These are phyloP conservation scores for Pitangus sulphuratus DNA, from an alignment of 2,797 vertebrate genomes.

Conservation along the genomic window DNA sequence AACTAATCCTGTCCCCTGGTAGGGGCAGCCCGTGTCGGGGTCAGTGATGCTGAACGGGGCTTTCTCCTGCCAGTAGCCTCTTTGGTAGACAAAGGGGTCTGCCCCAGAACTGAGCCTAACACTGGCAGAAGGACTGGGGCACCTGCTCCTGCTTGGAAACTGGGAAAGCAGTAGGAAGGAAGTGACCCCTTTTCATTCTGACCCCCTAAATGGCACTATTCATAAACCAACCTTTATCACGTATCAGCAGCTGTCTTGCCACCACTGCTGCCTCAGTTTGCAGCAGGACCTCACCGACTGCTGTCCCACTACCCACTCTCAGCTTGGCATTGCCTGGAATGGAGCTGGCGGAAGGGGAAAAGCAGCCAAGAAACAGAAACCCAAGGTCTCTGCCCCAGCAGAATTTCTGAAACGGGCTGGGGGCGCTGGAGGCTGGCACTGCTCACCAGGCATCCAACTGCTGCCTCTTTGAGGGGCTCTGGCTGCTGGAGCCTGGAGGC, in stretches of 20 bases:
- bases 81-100: neutral
- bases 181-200: accelerated
- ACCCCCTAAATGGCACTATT: accelerated
- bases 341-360: neutral
- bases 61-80: neutral
- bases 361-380: accelerated
- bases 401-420: accelerated
- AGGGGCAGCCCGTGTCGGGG: accelerated
- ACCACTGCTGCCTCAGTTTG: accelerated
- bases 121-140: neutral
- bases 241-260: neutral
- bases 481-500: neutral
- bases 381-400: accelerated
- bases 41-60: neutral
- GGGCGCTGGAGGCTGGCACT: neutral
- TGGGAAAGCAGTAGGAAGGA: neutral
- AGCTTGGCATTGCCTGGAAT: neutral
- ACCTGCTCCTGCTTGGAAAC: neutral
- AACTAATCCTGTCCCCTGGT: accelerated
- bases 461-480: neutral
- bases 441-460: neutral
- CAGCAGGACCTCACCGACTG: neutral
- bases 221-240: accelerated
- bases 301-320: neutral
- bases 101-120: neutral